A percentile compares a stretch with the other conserved stretches of the same genome.
Conservation (phyloP, 2,113 vertebrate species). For the Polyodon spathula region DNA sequence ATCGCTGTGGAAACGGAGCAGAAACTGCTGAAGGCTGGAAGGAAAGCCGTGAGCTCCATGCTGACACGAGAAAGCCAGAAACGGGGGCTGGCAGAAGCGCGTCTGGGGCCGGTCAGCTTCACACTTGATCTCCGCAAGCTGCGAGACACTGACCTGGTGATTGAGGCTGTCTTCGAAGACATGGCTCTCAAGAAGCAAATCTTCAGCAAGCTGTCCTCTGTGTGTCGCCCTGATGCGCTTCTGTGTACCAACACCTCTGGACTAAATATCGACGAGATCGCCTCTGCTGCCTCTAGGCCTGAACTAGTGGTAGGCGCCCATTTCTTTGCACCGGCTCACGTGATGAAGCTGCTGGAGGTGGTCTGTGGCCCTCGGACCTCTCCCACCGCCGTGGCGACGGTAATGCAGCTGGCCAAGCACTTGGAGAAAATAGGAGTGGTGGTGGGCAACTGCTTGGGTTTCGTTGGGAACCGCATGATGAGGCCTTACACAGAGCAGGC, state of each 20-base stretch:
- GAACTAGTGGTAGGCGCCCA: slow-evolving; percentile 80
- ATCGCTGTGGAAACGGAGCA: slow-evolving; percentile 71
- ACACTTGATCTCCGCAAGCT: slow-evolving; percentile 49
- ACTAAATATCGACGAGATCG: slow-evolving; percentile 72
- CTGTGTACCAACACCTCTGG: slow-evolving; percentile 80
- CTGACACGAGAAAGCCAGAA: slow-evolving; percentile 63
- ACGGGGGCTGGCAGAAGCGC: slow-evolving; percentile 24
- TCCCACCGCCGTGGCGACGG: slow-evolving; percentile 64
- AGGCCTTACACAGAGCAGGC: slow-evolving; percentile 55
- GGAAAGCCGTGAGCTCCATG: slow-evolving; percentile 48
- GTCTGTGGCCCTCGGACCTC: slow-evolving; percentile 66
- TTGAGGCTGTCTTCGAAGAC: slow-evolving; percentile 89
- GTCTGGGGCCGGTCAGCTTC: slow-evolving; percentile 49
- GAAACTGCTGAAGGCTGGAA: slow-evolving; percentile 58
- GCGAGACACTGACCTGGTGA: slow-evolving; percentile 65
- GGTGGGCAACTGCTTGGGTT: slow-evolving; percentile 80
- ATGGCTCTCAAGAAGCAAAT: slow-evolving; percentile 71
- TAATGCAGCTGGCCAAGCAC: slow-evolving; percentile 66
- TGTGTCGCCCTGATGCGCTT: slow-evolving; percentile 65
- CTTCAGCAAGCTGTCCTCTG: slow-evolving; percentile 63
- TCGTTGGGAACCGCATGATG: slow-evolving; percentile 85
- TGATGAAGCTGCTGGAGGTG: slow-evolving; percentile 83
- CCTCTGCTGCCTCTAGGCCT: slow-evolving; percentile 55
- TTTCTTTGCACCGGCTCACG: slow-evolving; percentile 82
- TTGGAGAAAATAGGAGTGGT: slow-evolving; percentile 75